Evolutionary conservation across 2,797 vertebrate genomes (phyloP).

Genomic region (Mionectes olivaceus): DNA sequence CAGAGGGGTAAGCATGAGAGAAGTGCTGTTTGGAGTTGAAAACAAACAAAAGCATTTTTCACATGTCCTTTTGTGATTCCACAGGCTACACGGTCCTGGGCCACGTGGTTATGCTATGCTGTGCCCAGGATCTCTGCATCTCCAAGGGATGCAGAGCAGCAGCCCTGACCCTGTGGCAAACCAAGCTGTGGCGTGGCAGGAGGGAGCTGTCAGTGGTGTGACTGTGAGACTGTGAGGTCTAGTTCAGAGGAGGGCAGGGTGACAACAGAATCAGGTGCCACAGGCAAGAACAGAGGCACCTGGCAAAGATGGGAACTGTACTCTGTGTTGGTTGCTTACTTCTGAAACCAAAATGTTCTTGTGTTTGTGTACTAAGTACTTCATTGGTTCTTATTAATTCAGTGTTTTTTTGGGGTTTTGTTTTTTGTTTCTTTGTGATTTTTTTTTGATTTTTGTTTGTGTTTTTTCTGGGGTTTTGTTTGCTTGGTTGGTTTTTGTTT

Average conservation of each 20-base stretch:
- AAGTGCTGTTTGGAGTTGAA: background rate
- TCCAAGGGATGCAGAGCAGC: background rate
- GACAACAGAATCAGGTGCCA: background rate
- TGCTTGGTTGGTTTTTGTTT: too few relatives aligned
- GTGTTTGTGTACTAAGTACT: background rate
- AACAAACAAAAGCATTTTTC: background rate
- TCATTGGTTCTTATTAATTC: background rate
- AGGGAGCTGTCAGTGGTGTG: background rate
- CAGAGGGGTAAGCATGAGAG: background rate
- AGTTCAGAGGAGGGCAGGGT: background rate
- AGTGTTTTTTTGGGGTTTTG: background rate
- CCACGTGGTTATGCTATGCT: accelerated
- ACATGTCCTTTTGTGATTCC: background rate
- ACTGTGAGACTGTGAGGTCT: background rate
- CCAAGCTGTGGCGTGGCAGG: background rate
- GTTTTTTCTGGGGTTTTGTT: too few relatives aligned
- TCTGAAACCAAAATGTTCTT: background rate
- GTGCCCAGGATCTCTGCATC: background rate
- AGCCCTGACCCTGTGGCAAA: background rate
- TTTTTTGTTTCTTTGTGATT: too few relatives aligned
- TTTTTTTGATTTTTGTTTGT: too few relatives aligned
- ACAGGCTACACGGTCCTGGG: background rate
- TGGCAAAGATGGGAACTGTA: background rate
- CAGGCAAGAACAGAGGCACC: background rate
- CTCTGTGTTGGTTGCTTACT: background rate